A percentile compares a stretch with the other conserved stretches of the same genome.
These are phyloP conservation scores for Drosophila bifasciata DNA, from an alignment of 1,140 invertebrate species.

Conservation along the genomic window DNA sequence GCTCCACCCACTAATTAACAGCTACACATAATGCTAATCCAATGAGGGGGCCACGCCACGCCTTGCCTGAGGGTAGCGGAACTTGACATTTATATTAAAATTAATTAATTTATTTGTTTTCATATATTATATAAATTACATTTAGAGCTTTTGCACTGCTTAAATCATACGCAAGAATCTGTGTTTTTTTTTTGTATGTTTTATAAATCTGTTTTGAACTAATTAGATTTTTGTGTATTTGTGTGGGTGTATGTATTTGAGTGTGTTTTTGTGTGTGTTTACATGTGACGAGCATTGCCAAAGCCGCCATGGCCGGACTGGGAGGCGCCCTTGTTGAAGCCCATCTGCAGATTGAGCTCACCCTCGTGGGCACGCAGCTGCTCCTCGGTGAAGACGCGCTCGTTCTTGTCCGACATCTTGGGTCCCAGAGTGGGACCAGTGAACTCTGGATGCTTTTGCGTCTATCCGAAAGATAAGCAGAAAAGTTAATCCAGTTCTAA, in stretches of 20 bases:
- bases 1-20: slow-evolving; percentile 62
- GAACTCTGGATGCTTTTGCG: slow-evolving; percentile 97
- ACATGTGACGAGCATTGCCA: slow-evolving; percentile 98
- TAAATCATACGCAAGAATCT: slow-evolving; percentile 52
- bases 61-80: slow-evolving; percentile 21
- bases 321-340: slow-evolving; percentile 96
- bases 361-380: slow-evolving; percentile 96
- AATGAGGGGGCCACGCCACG: slow-evolving; percentile 9
- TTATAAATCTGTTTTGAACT: no score
- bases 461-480: slow-evolving; percentile 84
- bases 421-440: slow-evolving; percentile 95
- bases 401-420: slow-evolving; percentile 97
- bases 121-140: slow-evolving; percentile 83
- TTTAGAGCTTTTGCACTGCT: slow-evolving; percentile 59
- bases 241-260: slow-evolving; percentile 8
- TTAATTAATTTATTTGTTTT: slow-evolving; percentile 81
- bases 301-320: slow-evolving; percentile 95
- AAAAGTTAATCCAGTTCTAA: not conserved
- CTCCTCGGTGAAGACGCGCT: slow-evolving; percentile 96
- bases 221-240: slow-evolving; percentile 63
- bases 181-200: slow-evolving; percentile 23
- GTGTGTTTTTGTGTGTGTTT: slow-evolving; percentile 77
- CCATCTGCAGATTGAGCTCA: slow-evolving; percentile 97
- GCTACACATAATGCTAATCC: slow-evolving; percentile 65
- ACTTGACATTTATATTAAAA: slow-evolving; percentile 76